Evolutionary conservation across 2,888 invertebrate genomes (phyloP).

Genomic region (Trisateles emortualis): DNA sequence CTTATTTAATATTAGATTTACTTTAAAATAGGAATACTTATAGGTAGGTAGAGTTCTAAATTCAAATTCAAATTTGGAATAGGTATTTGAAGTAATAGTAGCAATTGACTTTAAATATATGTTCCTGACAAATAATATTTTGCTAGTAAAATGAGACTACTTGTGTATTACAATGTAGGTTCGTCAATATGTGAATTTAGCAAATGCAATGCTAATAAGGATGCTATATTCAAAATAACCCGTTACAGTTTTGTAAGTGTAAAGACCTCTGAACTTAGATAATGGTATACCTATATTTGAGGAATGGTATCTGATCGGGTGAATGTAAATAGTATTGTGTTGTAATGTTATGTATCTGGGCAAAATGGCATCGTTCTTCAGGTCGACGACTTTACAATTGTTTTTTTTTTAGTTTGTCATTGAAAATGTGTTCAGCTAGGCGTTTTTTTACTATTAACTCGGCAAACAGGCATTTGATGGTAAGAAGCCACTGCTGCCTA

Average conservation of each 20-base stretch:
- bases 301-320: slow-evolving; percentile 58
- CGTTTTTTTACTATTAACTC: too few relatives aligned
- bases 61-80: too few relatives aligned
- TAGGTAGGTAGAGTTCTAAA: too few relatives aligned
- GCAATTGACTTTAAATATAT: background rate
- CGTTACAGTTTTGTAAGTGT: slow-evolving; percentile 29
- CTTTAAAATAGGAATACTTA: too few relatives aligned
- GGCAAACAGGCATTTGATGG: too few relatives aligned
- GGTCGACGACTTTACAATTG: slow-evolving; percentile 61
- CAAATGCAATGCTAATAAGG: slow-evolving; percentile 27
- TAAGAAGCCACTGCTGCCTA: too few relatives aligned
- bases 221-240: slow-evolving; percentile 25
- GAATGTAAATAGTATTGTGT: slow-evolving; percentile 64
- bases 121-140: background rate
- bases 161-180: slow-evolving; percentile 5
- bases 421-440: background rate
- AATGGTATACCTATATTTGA: slow-evolving; percentile 31
- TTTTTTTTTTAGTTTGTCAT: slow-evolving; percentile 19
- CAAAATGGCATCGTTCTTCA: slow-evolving; percentile 62
- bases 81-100: background rate
- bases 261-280: slow-evolving; percentile 38
- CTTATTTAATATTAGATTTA: too few relatives aligned
- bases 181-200: slow-evolving; percentile 6
- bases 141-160: slow-evolving; percentile 2
- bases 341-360: slow-evolving; percentile 73